A percentile compares a stretch with the other conserved stretches of the same genome.
phyloP scores from a whole-genome alignment of 53 echinoderm and acorn worm species.

The Arbacia lixula region DNA sequence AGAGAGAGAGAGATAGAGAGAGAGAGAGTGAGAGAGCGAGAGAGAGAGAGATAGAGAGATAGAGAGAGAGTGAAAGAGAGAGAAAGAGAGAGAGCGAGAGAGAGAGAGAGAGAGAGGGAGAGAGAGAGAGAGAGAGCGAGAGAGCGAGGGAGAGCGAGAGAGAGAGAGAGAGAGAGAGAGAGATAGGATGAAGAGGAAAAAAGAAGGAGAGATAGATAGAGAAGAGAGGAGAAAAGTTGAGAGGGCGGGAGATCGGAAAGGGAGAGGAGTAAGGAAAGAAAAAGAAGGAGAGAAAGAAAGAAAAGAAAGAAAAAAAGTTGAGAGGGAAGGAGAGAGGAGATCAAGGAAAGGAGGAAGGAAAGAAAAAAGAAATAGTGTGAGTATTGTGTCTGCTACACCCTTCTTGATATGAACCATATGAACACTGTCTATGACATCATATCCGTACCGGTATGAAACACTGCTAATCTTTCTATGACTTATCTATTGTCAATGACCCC shows the following conservation, averaged over 20 bases:
- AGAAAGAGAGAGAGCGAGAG: background rate
- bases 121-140: background rate
- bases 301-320: background rate
- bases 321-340: too few relatives aligned
- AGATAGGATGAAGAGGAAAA: too few relatives aligned
- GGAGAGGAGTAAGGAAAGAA: background rate
- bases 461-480: too few relatives aligned
- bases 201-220: background rate
- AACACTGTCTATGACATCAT: too few relatives aligned
- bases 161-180: background rate
- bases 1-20: background rate
- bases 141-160: conserved; percentile 7
- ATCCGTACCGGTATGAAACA: too few relatives aligned
- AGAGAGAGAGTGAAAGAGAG: background rate
- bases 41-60: conserved; percentile 2
- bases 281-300: background rate
- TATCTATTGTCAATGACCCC: too few relatives aligned
- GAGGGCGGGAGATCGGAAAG: background rate
- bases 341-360: background rate
- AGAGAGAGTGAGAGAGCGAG: background rate
- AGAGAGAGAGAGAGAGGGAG: background rate
- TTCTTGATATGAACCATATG: too few relatives aligned
- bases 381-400: too few relatives aligned
- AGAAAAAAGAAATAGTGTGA: too few relatives aligned
- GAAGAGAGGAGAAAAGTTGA: background rate